Evolutionary conservation across 2,797 vertebrate genomes (phyloP).

Genomic region (Pteropus rufus): DNA sequence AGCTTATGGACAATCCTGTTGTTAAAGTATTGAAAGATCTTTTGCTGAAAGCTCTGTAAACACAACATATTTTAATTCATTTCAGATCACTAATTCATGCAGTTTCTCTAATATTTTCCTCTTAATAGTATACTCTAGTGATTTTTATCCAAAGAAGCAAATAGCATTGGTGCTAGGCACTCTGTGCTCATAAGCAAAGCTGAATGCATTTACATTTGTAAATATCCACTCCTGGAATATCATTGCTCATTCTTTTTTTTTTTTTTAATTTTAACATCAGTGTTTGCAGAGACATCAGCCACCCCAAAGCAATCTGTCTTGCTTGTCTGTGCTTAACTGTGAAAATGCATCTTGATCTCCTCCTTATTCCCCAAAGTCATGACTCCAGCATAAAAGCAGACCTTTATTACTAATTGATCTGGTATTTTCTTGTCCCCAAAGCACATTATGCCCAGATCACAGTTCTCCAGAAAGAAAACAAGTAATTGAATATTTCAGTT

Average conservation of each 20-base stretch:
- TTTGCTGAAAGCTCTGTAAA: slow-evolving; percentile 28
- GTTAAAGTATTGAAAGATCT: not conserved
- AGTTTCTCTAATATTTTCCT: slow-evolving; percentile 19
- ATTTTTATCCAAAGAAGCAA: slow-evolving; percentile 50
- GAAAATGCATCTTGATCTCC: slow-evolving; percentile 30
- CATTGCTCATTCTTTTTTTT: not conserved
- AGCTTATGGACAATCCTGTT: not conserved
- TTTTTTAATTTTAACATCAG: not conserved
- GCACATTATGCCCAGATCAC: not conserved
- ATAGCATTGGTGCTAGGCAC: not conserved
- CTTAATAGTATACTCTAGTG: not conserved
- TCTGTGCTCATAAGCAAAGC: not conserved
- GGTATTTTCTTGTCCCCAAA: slow-evolving; percentile 22
- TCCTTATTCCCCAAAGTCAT: slow-evolving; percentile 12
- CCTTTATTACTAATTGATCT: slow-evolving; percentile 33
- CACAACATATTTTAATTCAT: not conserved
- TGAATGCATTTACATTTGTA: slow-evolving; percentile 46
- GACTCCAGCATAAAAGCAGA: slow-evolving; percentile 2
- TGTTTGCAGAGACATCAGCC: slow-evolving; percentile 29
- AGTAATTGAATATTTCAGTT: slow-evolving; percentile 19
- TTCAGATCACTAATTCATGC: not conserved
- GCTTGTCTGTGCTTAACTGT: slow-evolving; percentile 25
- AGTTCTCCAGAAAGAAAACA: slow-evolving; percentile 6
- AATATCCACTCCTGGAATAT: slow-evolving; percentile 23
- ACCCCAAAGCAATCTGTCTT: slow-evolving; percentile 41